Base-by-base conservation (phyloP, 2,888 invertebrate species). In the Catocala fraxini region DNA sequence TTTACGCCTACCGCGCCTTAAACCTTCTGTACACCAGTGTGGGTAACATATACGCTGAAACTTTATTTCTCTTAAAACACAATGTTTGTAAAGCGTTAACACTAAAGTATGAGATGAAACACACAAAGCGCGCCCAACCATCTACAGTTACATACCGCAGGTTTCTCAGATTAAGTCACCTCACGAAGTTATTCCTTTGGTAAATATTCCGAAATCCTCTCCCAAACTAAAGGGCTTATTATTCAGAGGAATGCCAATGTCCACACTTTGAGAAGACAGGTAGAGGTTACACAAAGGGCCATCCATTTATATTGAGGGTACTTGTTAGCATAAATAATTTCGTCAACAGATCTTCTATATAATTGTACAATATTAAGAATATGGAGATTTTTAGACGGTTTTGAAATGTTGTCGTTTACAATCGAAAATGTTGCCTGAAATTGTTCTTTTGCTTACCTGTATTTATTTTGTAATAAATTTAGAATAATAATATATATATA, bases 181-280 rank as follows among this genome's bases (percentile, higher is more conserved):
- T 66, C 59, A 64, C 77, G 77, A 83, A 83, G 80, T 83, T 54
- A 87, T 89, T 85, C 83, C 80, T 80, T 85, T 82, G 85, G 86
- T 82, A 84, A 88, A 88, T 86, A 85, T 86, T 84, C 81, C 74
- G 77, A 78, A 82, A 84, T 82, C 85, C 85, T 77, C 62, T 73
- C 71, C 73, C 72, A 66, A 74, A 79, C 81, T 82, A 81, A 84
- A 86, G 84, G 85, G 85, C 86, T 90, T 89, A 90, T 89, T 90
- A 90, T 89, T 86, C 82, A 73, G 68, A 73, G 83, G 85, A 87
- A 90, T 89, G 85, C 79, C 84, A 77, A 84, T 86, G 84, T 79
- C 85, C 82, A 73, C 79, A 82, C 83, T 86, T 84, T 82, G 82
- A 86, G 73, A 75, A 84, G 80, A 82, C 85, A 86, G 86, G 86